Evolutionary conservation across 1,140 invertebrate species (phyloP), one percentile per base, ranked within the genome.

Genomic region (Lethocerus indicus): DNA sequence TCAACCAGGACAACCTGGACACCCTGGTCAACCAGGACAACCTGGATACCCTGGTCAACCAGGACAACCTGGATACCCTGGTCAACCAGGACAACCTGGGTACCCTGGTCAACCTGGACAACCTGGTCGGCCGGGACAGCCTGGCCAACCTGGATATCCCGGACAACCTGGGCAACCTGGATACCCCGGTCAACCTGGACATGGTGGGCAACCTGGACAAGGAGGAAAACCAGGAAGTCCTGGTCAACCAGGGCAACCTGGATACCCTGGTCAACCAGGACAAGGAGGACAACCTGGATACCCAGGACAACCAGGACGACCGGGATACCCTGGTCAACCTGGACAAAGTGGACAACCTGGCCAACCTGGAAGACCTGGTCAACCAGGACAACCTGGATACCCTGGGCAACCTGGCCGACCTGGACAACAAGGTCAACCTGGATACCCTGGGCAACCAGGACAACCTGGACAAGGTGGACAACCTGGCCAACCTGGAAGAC

Each of bases 341-440:
- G 59, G 57, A 32, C 26, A 56, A 49, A 56, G 57, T 41, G 49
- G 56, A n/a, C 12, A 35, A 20, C 29, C 52, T 47, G 57, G 49
- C 44, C 28, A 55, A n/a, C 49, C 58, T 36, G 49, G 51, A 18
- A 25, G 6, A 21, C 50, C 51, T 50, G 53, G 53, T 6, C 13
- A 41, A 4, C 57, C 56, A 25, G 58, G 56, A 29, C 23, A 35
- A 7, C 47, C 42, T 41, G 54, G 55, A 18, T 29, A 49, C 5
- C 56, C 58, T 49, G 56, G 57, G 26, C 39, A 46, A 41, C 58
- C 56, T 43, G 55, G 56, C 49, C 40, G 45, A 29, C 56, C 51
- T 50, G 56, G 57, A 40, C 18, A 54, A 39, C 58, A 54, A 41
- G 56, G 60, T 35, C 53, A 58, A 51, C 60, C 57, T 28, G 59